Conservation (phyloP, 2,888 invertebrate species). For the Spatulosminthurus flaviceps region DNA sequence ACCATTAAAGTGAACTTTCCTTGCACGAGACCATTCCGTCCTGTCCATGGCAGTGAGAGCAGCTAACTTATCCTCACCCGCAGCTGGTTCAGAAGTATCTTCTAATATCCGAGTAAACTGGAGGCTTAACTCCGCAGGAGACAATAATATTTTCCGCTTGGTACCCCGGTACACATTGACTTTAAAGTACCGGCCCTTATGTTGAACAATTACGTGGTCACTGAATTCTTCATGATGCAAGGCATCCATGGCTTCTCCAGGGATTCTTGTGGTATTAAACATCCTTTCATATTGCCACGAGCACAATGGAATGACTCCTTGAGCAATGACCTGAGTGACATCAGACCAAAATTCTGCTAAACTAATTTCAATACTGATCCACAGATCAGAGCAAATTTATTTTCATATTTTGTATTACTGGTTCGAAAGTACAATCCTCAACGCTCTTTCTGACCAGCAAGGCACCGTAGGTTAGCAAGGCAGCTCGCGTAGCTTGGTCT, state of each 20-base stretch:
- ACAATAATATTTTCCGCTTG: conserved; percentile 72
- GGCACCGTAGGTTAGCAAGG: conserved; percentile 83
- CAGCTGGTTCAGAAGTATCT: conserved; percentile 73
- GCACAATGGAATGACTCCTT: conserved; percentile 93
- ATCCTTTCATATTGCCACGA: conserved; percentile 98
- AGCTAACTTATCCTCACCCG: conserved; percentile 87
- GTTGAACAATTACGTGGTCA: conserved; percentile 88
- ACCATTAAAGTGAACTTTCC: conserved; percentile 86
- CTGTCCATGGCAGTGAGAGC: conserved; percentile 92
- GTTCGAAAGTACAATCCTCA: conserved; percentile 93
- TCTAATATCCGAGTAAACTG: conserved; percentile 90
- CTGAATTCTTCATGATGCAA: conserved; percentile 89
- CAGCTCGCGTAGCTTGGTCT: conserved; percentile 88
- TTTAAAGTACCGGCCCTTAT: conserved; percentile 94
- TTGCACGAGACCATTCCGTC: conserved; percentile 87
- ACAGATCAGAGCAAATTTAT: no score
- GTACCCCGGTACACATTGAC: conserved; percentile 75
- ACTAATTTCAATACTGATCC: no score
- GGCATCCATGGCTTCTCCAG: conserved; percentile 91
- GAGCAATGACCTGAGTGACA: conserved; percentile 80
- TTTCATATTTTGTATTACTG: conserved; percentile 70
- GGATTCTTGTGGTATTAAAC: conserved; percentile 95
- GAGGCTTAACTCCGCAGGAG: conserved; percentile 88
- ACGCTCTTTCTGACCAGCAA: conserved; percentile 86
- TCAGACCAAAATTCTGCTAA: no score